Evolutionary conservation across 2,888 invertebrate species (phyloP).

Genomic region (Dynastes grantii): DNA sequence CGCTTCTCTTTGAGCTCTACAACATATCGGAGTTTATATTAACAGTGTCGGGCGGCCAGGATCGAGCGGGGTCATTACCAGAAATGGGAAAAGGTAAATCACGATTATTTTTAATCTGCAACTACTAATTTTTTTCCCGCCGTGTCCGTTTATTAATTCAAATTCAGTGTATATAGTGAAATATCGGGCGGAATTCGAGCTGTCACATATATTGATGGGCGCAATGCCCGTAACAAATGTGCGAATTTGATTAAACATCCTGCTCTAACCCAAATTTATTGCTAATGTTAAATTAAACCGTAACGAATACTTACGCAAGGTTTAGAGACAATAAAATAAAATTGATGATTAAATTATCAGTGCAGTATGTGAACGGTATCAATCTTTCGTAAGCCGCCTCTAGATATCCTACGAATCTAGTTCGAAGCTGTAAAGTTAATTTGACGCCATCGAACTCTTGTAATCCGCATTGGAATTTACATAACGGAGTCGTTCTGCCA

Average conservation of each 20-base stretch:
- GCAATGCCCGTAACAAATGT: constrained; percentile 37
- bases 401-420: neutral
- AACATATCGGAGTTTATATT: too few species aligned
- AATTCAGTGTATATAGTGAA: constrained; percentile 18
- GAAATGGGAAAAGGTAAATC: constrained; percentile 12
- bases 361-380: constrained; percentile 24
- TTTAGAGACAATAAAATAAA: constrained; percentile 32
- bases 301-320: constrained; percentile 23
- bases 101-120: constrained; percentile 14
- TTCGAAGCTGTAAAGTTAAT: constrained; percentile 12
- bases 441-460: constrained; percentile 7
- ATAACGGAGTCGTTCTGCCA: neutral
- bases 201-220: constrained; percentile 41
- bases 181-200: constrained; percentile 29
- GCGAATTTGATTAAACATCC: constrained; percentile 41
- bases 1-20: too few species aligned
- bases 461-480: neutral
- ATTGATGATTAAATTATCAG: constrained; percentile 38
- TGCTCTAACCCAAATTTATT: constrained; percentile 32
- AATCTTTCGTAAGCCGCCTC: constrained; percentile 24
- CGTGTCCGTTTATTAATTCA: constrained; percentile 23
- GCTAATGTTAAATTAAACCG: constrained; percentile 30
- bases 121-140: neutral
- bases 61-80: neutral
- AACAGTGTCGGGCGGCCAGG: too few species aligned